Percentiles rank a stretch among this genome's conserved stretches.
Conservation (phyloP, 2,113 vertebrate species). For the Hippolais icterina region DNA sequence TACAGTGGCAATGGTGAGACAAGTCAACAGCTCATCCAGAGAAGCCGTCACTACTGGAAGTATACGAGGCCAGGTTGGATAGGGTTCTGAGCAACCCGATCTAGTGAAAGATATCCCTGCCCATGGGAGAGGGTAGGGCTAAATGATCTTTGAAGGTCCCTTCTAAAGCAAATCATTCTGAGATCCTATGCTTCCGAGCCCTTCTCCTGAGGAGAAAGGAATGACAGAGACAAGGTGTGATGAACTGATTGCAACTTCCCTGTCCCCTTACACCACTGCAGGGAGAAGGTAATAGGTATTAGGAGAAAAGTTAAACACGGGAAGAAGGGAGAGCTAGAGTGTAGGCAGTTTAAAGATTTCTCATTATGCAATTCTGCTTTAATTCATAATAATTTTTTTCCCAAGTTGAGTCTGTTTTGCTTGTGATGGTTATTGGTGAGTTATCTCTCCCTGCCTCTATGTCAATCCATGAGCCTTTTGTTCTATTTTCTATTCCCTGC, state of each 20-base stretch:
- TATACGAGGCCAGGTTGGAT: not conserved
- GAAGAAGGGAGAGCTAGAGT: not conserved
- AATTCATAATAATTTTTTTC: not conserved
- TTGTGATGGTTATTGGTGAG: not conserved
- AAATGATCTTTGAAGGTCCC: not conserved
- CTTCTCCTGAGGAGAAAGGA: not conserved
- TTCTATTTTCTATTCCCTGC: not conserved
- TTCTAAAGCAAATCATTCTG: not conserved
- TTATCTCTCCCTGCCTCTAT: not conserved
- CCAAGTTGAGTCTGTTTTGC: not conserved
- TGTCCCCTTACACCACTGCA: no score
- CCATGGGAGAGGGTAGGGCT: not conserved
- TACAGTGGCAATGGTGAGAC: not conserved
- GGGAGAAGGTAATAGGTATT: not conserved
- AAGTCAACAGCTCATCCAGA: not conserved
- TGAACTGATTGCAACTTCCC: not conserved
- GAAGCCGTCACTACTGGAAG: not conserved
- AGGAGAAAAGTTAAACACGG: not conserved
- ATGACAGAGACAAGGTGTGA: fast-evolving
- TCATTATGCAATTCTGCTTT: not conserved
- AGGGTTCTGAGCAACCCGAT: not conserved
- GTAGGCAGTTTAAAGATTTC: not conserved
- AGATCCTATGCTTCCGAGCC: fast-evolving
- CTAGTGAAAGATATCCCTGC: not conserved
- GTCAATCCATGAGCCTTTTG: not conserved